Base-by-base conservation (phyloP, 2,797 vertebrate genomes). In the Echeneis naucrates region DNA sequence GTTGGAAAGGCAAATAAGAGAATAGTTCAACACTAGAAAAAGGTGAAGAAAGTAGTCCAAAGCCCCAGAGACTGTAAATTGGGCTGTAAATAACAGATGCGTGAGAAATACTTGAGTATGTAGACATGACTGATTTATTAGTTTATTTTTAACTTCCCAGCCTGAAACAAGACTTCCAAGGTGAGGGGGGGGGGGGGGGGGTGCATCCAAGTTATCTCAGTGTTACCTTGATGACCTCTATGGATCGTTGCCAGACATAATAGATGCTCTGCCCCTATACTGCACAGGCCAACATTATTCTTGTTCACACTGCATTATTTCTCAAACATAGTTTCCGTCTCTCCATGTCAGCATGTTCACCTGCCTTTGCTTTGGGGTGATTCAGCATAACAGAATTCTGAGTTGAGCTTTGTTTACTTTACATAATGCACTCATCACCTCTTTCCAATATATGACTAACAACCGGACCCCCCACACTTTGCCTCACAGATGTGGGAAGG, bases 51-150 rank as follows among this genome's bases (percentile, higher is more conserved):
- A 68, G 32, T 26, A 64, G 42, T 48, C 19, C 69, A 40, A 62
- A 53, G 35, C 65, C 47, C 53, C 4, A 12, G 56, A 72, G 84
- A 21, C 52, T 33, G 61, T 21, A 42, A 60, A 40, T 50, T 35
- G 3, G 62, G 44, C 60, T 70, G 77, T 78, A 88, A 89, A 85
- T 77, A 84, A 64, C 87, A 90, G 86, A 84, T 86, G 85, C 71
- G 72, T 69, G 54, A 69, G 65, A 81, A 77, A 77, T 72, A 82
- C 77, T 62, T 71, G 30, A 81, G 50, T 27, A 35, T 21, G 35
- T 53, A 38, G 50, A 66, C 45, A 53, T 67, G 62, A 76, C 75
- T 83, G 81, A 82, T 84, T 82, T 74, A 77, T 82, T 59, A 12
- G 19, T 56, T 72, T 78, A 42, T 81, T 79, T 80, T 61, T 54